Evolutionary conservation across 2,113 vertebrate species (phyloP), one percentile per base, ranked within the genome.

Genomic region (Callospermophilus lateralis): DNA sequence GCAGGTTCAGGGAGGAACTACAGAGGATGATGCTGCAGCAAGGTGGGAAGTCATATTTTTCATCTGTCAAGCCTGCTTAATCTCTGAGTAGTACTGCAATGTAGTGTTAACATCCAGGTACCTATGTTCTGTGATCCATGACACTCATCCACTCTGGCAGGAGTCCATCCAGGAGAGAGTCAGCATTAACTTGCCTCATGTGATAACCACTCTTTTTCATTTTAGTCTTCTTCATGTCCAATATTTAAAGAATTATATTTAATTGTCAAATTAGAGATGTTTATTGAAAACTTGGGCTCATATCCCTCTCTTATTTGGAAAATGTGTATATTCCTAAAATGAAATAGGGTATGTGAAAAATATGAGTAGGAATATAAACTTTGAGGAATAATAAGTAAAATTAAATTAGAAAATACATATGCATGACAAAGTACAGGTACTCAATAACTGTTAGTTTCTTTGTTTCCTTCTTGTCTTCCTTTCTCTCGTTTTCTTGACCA

Each of bases 341-440:
- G 32, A 93, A 84, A 22, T 80, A 83, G 45, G 16, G 37, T n/a
- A 39, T 5, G 0, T 80, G 34, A 85, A n/a, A 85, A 78, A 68
- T 55, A 26, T 74, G 9, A 10, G 70, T 80, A 84, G 77, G 32
- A 93, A 45, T 78, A 73, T 73, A 34, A 16, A 89, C 9, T 91
- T 61, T 45, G 28, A 91, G 42, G 26, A 89, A 77, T 84, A 88
- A 80, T 48, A 79, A 77, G n/a, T 26, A 91, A 58, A 55, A n/a
- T 93, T 93, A 88, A 95, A 79, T 83, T 24, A 72, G 73, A 76
- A 89, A 85, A 53, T 45, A 26, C 2, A 26, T 61, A n/a, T 58
- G 63, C 4, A 88, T 74, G 20, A 58, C 28, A 42, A 17, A 77
- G 67, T 58, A 34, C 58, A 83, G 20, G 6, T 67, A 12, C 37